Conservation (phyloP, 2,797 vertebrate species). For the Pagetopsis macropterus region DNA sequence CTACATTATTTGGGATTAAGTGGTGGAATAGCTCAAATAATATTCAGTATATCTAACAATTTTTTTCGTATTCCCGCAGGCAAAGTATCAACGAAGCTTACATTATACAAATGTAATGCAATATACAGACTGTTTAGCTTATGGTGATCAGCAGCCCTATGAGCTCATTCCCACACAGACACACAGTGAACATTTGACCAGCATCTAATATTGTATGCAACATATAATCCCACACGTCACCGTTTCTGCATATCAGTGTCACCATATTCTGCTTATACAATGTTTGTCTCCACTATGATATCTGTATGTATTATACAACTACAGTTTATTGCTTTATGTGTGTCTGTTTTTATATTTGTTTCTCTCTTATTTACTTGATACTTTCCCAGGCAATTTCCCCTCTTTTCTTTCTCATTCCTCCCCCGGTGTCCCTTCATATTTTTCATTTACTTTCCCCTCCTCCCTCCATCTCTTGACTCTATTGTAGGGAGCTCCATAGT, state of each 20-base stretch:
- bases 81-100: too few species aligned
- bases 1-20: too few species aligned
- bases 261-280: background rate
- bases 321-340: background rate
- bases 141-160: too few species aligned
- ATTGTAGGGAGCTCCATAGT: conserved; percentile 41
- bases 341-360: background rate
- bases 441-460: conserved; percentile 22
- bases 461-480: conserved; percentile 30
- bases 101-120: too few species aligned
- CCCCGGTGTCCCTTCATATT: background rate
- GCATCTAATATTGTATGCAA: background rate
- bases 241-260: background rate
- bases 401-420: background rate
- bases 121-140: too few species aligned
- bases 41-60: too few species aligned
- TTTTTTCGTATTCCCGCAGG: too few species aligned
- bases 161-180: too few species aligned
- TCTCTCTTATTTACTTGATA: background rate
- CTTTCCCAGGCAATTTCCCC: background rate
- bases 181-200: background rate
- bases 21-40: too few species aligned
- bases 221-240: background rate
- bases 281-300: background rate
- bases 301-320: background rate